Base-by-base conservation (phyloP, 2,113 vertebrate genomes). In the Bostrychus sinensis region DNA sequence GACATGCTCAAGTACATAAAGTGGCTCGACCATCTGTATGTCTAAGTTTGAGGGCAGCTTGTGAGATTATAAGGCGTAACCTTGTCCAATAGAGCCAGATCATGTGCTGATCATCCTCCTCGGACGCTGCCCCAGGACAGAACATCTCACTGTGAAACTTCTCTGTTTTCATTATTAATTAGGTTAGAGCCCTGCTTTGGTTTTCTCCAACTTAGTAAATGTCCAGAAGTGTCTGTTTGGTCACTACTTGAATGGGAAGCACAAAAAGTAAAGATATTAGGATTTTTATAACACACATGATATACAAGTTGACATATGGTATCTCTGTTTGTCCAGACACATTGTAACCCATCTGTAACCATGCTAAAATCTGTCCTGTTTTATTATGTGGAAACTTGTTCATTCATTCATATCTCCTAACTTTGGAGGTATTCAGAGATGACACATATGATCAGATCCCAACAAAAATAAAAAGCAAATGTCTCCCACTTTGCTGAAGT, bases 31-130 rank as follows among this genome's bases (percentile, higher is more conserved):
- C 51, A 50, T 69, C 32, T 66, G 59, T 34, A 58, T 32, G 36
- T 64, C 42, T 46, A 6, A 8, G 39, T n/a, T n/a, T n/a, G 16
- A 16, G 10, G 62, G 38, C n/a, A n/a, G 48, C 64, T 63, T 57
- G 36, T 68, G 63, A 38, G 26, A 58, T 75, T 72, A 75, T 62
- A 63, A 77, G 53, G 67, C 75, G 5, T 70, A 72, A 65, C 86
- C 53, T 71, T 84, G 80, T 87, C 75, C 30, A 81, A 78, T 66
- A 34, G 70, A 60, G 62, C 74, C n/a, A 38, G 69, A 86, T 88
- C 88, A 87, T 90, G 86, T 87, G 86, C 80, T 86, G 85, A 85
- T 88, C 87, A 83, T 71, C 48, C 75, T 74, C 72, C 62, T 58
- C 3, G 17, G 48, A 51, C 66, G 55, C 71, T 64, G 81, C 81